Conservation (phyloP, 2,113 vertebrate genomes). For the Pipa parva region DNA sequence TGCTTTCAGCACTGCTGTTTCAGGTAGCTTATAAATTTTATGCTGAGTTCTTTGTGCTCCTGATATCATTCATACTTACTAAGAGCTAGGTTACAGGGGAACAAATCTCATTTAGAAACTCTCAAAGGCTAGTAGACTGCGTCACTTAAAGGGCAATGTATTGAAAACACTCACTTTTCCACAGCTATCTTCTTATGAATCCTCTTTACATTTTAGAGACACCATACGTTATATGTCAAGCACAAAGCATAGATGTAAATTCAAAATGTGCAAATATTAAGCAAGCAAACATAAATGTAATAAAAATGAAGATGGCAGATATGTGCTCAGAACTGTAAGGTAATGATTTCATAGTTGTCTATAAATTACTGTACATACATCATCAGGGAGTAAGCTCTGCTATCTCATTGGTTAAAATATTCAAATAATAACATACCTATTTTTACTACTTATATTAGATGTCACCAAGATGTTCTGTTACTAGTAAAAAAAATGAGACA, state of each 20-base stretch:
- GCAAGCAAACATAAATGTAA: slow-evolving; percentile 10
- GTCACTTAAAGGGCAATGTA: slow-evolving; percentile 26
- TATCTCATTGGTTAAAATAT: too few relatives aligned
- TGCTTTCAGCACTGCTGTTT: slow-evolving; percentile 30
- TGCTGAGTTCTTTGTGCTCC: slow-evolving; percentile 21
- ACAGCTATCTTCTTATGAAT: slow-evolving; percentile 22
- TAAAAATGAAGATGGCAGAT: neutral
- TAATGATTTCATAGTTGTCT: too few relatives aligned
- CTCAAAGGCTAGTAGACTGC: slow-evolving; percentile 12
- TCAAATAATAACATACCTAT: too few relatives aligned
- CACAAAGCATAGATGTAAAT: slow-evolving; percentile 4
- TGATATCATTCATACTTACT: slow-evolving; percentile 33
- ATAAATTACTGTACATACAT: too few relatives aligned
- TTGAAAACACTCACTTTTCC: slow-evolving; percentile 22
- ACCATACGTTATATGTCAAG: slow-evolving; percentile 1
- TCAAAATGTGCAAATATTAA: neutral
- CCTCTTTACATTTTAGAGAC: neutral
- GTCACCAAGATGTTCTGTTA: too few relatives aligned
- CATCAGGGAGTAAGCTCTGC: too few relatives aligned
- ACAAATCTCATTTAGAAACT: slow-evolving; percentile 31
- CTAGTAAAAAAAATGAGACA: too few relatives aligned
- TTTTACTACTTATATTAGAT: too few relatives aligned
- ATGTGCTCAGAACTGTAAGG: too few relatives aligned
- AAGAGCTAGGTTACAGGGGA: slow-evolving; percentile 31
- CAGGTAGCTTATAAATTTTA: slow-evolving; percentile 35